Base-by-base conservation (phyloP, 1,140 invertebrate genomes). In the Caerostris extrusa region DNA sequence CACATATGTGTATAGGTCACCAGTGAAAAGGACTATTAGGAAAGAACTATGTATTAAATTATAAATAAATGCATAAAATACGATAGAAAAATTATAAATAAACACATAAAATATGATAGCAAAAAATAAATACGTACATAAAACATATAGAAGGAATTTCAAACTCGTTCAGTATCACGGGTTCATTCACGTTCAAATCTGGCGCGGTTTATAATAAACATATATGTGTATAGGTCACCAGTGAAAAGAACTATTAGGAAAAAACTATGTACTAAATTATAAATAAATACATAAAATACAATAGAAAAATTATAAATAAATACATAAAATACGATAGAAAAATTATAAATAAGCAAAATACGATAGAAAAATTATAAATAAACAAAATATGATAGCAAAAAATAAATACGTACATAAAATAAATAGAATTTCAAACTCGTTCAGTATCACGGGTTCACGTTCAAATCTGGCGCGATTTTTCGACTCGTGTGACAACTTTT, bases 401-500 rank as follows among this genome's bases (percentile, higher is more conserved):
- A 10, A 12, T 4, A 50, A 0, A 77, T 50, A 50, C 5, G 7
- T 14, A 34, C 53, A 50, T 5, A 19, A 7, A 0, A 5, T 19
- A 6, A 5, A 19, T 34, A 69, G 19, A 19, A 53, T 12, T 50
- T 3, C 34, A 34, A 34, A 34, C 34, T 34, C 34, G 34, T 34
- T 34, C 34, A 34, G 7, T 50, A 10, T 5, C 34, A 5, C 71
- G 10, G 14, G 71, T 77, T 53, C 71, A 77, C 71, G 19, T 77
- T 77, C 34, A 53, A 77, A 77, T 77, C 7, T 34, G 50, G 8
- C 71, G 71, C 71, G 71, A 34, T 77, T 0, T 77, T 50, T 50
- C 71, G 53, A 77, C 71, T 50, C 53, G 71, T 14, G 8, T 77
- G 71, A 77, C 71, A 50, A 53, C 71, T 77, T 77, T 71, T 71